Percentiles rank a stretch among this genome's conserved stretches.
Conservation (phyloP, 2,888 invertebrate species). For the Pachydiplax longipennis region DNA sequence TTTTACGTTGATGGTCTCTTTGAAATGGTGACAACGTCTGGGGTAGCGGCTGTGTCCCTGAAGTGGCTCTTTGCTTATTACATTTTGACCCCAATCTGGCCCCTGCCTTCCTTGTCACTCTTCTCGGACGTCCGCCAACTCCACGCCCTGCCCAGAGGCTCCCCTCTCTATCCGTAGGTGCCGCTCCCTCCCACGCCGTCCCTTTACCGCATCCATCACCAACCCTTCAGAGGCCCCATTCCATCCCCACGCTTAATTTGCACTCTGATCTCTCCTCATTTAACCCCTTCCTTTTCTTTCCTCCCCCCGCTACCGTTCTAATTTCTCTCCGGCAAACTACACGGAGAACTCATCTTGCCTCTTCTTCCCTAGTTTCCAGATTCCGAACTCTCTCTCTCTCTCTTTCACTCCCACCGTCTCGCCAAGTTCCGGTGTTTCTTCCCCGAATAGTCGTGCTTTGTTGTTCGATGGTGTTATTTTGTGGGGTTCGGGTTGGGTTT, state of each 20-base stretch:
- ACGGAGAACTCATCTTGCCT: background rate
- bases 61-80: constrained; percentile 33
- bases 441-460: background rate
- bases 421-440: background rate
- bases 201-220: background rate
- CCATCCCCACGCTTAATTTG: constrained; percentile 26
- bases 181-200: background rate
- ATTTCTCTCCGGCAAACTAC: constrained; percentile 23
- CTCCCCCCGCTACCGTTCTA: background rate
- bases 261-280: constrained; percentile 32
- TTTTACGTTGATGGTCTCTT: background rate
- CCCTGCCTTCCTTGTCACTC: constrained; percentile 2
- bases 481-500: too few species aligned
- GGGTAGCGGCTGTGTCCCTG: background rate
- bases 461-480: too few species aligned
- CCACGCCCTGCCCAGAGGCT: background rate
- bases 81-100: constrained; percentile 36
- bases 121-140: background rate
- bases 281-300: background rate
- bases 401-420: too few species aligned
- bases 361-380: background rate
- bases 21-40: background rate
- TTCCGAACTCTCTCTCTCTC: background rate
- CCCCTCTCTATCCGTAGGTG: background rate
- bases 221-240: background rate